Base-by-base conservation (phyloP, 2,113 vertebrate genomes). In the Struthio camelus region DNA sequence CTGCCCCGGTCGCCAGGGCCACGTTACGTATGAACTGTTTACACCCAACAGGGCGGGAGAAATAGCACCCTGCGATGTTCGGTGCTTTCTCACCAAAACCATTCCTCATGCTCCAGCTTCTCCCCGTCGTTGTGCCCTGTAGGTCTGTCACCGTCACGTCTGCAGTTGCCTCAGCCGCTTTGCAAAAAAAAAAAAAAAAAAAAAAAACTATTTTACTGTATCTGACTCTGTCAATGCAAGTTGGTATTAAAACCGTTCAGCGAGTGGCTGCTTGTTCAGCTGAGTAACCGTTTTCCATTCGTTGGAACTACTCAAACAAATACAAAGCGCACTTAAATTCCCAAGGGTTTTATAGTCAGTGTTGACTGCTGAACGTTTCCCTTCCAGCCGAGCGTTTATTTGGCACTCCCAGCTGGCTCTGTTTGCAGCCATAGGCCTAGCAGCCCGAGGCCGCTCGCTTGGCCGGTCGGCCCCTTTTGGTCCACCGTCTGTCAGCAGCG, bases 151-250 rank as follows among this genome's bases (percentile, higher is more conserved):
- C 34, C 53, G 24, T 30, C 30, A 32, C 32, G 56, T 42, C 32
- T 24, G 22, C 38, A n/a, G 27, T 9, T 61, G 50, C 46, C 50
- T 6, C 13, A n/a, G 0, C 0, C 58, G 27, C 40, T 80, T 80
- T 22, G 46, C 51, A 59, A 6, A 40, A 53, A 85, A 70, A 10
- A 46, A 20, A 24, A 1, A 71, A 46, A n/a, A n/a, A n/a, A n/a
- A n/a, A n/a, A n/a, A n/a, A n/a, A n/a, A n/a, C n/a, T n/a, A n/a
- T n/a, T n/a, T 81, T 34, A 19, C 14, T 5, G 7, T 15, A 12
- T 58, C 66, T 86, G 30, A 62, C 22, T 89, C 81, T 1, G 0
- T 42, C 38, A 65, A 7, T 50, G 19, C 18, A 58, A 56, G 27
- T 56, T 77, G 32, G 38, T 19, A 84, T 65, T 27, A 78, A 89